A percentile compares a stretch with the other conserved stretches of the same genome.
Evolutionary conservation across 2,113 vertebrate species (phyloP).

Genomic region (Petromus typicus): DNA sequence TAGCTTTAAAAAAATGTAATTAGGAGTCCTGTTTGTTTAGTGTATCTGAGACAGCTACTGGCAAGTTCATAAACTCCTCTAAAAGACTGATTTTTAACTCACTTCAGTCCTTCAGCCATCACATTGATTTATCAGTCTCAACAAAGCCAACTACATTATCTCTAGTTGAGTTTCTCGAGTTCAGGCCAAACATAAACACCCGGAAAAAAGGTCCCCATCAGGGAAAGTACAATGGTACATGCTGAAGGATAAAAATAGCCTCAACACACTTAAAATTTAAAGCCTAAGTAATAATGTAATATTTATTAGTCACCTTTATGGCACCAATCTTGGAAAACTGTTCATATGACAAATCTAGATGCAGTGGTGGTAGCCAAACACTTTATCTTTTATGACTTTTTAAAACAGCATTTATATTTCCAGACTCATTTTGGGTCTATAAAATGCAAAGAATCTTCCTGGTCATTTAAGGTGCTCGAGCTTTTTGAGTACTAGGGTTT

Average conservation of each 20-base stretch:
- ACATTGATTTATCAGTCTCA: not conserved
- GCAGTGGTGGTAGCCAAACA: not conserved
- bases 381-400: conserved; percentile 22
- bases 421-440: conserved; percentile 19
- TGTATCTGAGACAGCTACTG: not conserved
- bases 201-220: not conserved
- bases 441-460: conserved; percentile 37
- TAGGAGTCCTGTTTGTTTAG: not conserved
- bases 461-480: not conserved
- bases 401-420: conserved; percentile 43
- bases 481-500: not conserved
- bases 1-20: not conserved
- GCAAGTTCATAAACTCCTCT: not conserved
- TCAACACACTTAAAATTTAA: conserved; percentile 12
- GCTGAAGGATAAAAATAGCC: not conserved
- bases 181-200: not conserved
- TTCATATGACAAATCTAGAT: not conserved
- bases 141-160: not conserved
- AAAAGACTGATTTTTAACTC: conserved; percentile 16
- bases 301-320: conserved; percentile 9
- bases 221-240: not conserved
- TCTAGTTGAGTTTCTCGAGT: not conserved
- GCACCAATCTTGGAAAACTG: not conserved
- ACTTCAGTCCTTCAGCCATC: not conserved
- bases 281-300: not conserved